phyloP scores from a whole-genome alignment of 2,888 invertebrate genomes.

The Leucania comma region DNA sequence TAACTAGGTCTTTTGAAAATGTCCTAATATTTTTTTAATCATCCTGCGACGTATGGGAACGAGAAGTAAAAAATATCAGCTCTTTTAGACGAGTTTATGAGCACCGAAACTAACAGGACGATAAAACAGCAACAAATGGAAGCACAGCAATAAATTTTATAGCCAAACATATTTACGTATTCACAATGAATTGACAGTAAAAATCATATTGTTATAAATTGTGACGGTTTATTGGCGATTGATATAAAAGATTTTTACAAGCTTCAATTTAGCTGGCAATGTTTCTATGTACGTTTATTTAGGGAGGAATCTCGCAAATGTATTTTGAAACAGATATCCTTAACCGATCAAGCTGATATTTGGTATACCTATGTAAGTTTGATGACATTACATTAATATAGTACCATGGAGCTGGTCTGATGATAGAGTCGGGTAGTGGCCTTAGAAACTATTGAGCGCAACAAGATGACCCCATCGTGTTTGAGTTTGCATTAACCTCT shows the following conservation, averaged over 20 bases:
- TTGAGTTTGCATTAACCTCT: no score
- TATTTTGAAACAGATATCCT: no score
- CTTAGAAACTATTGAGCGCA: no score
- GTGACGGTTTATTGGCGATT: conserved; percentile 34
- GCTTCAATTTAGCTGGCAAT: no score
- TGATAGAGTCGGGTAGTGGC: no score
- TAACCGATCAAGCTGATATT: no score
- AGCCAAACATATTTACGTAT: conserved; percentile 46
- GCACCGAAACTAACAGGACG: conserved; percentile 39
- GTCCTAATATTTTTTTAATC: neutral
- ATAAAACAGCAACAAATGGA: conserved; percentile 41
- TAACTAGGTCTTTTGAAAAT: neutral
- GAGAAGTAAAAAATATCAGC: conserved; percentile 38
- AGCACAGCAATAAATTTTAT: conserved; percentile 44
- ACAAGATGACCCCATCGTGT: no score
- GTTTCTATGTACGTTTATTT: no score
- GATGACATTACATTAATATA: no score
- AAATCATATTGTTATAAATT: conserved; percentile 57
- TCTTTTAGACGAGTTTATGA: conserved; percentile 47
- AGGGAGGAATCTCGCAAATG: no score
- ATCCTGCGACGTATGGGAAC: neutral
- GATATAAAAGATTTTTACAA: conserved; percentile 44
- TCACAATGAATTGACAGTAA: conserved; percentile 43
- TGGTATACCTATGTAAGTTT: no score
- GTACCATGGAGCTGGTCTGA: no score